phyloP scores from a whole-genome alignment of 2,888 invertebrate genomes.

The Ormyrus labotus region DNA sequence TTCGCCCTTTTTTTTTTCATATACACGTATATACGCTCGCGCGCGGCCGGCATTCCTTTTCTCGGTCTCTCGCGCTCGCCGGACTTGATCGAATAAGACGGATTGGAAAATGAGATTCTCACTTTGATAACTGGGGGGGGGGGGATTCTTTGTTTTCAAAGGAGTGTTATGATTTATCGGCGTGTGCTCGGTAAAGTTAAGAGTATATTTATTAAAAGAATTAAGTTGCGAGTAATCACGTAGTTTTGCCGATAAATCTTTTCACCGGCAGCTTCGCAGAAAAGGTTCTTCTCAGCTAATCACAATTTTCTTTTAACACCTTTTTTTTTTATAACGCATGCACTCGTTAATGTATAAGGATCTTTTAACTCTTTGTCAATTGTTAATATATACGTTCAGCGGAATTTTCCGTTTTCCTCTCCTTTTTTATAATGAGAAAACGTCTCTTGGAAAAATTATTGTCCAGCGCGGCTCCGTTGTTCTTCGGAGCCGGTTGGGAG shows the following conservation, averaged over 20 bases:
- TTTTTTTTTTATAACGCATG: constrained; percentile 7
- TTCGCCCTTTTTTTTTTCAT: constrained; percentile 12
- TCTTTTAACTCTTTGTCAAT: constrained; percentile 43
- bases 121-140: background rate
- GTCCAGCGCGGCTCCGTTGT: constrained; percentile 28
- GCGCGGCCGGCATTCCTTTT: constrained; percentile 13
- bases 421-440: constrained; percentile 52
- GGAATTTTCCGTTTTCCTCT: constrained; percentile 6
- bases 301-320: constrained; percentile 23
- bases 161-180: no score
- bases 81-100: constrained; percentile 8
- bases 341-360: constrained; percentile 19
- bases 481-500: background rate
- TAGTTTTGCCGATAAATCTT: no score
- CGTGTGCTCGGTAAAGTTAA: no score
- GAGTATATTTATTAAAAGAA: no score
- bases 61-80: constrained; percentile 10
- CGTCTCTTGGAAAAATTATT: constrained; percentile 38
- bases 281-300: constrained; percentile 20
- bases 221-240: no score
- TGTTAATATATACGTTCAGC: constrained; percentile 37
- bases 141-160: no score
- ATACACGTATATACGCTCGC: background rate
- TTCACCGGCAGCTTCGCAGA: no score
- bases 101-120: constrained; percentile 20